A percentile compares a stretch with the other conserved stretches of the same genome.
Conservation (phyloP, 2,113 vertebrate species). For the Eulacestoma nigropectus region DNA sequence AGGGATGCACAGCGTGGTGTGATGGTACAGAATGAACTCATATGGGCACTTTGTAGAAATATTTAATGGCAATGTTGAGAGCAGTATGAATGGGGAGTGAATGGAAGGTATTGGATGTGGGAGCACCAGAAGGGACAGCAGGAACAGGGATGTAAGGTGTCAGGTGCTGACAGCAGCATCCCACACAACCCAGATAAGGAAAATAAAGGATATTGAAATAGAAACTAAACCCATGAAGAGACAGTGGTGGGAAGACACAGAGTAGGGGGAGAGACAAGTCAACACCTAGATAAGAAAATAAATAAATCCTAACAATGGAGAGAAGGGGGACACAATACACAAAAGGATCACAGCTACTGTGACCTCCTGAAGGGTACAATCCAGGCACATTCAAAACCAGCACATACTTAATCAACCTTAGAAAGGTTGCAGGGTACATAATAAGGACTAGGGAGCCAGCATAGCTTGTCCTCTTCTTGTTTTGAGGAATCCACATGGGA, state of each 20-base stretch:
- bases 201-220: neutral
- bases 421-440: neutral
- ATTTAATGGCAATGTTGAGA: neutral
- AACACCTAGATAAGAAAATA: neutral
- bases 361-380: neutral
- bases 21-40: neutral
- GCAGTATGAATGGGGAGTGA: rapidly evolving
- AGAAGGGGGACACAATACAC: neutral
- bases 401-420: too few relatives aligned
- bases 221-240: neutral
- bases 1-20: neutral
- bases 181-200: neutral
- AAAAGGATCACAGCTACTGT: neutral
- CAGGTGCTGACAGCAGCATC: neutral
- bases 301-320: neutral
- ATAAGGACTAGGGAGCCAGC: neutral
- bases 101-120: neutral
- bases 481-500: neutral
- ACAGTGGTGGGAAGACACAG: neutral
- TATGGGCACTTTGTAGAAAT: neutral
- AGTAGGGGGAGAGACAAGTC: neutral
- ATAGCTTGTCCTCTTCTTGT: neutral
- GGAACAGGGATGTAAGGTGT: neutral
- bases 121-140: neutral
- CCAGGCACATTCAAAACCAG: neutral